Evolutionary conservation across 2,888 invertebrate species (phyloP), one percentile per base, ranked within the genome.

Genomic region (Coremacera marginata): DNA sequence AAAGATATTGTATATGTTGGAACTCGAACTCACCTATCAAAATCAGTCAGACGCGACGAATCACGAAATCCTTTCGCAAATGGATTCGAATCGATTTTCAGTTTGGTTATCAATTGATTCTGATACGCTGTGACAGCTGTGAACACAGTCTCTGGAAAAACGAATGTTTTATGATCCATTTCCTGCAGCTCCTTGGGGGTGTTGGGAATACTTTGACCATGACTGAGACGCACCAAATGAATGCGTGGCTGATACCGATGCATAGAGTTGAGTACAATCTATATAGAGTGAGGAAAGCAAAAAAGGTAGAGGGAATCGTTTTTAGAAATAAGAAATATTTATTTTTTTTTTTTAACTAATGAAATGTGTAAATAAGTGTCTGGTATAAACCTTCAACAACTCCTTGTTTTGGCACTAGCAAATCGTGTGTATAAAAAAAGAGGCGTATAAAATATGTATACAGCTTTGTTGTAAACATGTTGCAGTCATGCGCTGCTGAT

Each of bases 61-160:
- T 98, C 98, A 84, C 98, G 92, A 90, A 98, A 98, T 84, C 98
- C 98, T 91, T 98, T 98, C 83, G 98, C 98, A 90, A 98, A 98
- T 85, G 98, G 98, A 92, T 98, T 98, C 91, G 97, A 97, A 93
- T 98, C 98, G 90, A 98, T 98, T 92, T 98, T 98, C 90, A 98
- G 91, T 91, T 98, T 98, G 82, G 98, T 98, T 89, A 98, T 98
- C 93, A 98, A 93, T 92, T 99, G 99, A 91, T 99, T 99, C 91
- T 99, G 99, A 92, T 99, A 99, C 80, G 99, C 99, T 78, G 99
- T 99, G 83, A 99, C 99, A 78, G 98, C 99, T 77, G 98, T 99
- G 92, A 99, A 99, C 82, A 98, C 96, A 75, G 98, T 97, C 91
- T 99, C 98, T 14, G 98, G 96, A 90, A 98, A 99, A 85, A 98